These are phyloP conservation scores for Cylindroiulus punctatus DNA, from an alignment of 2,888 invertebrate genomes.

Conservation along the genomic window DNA sequence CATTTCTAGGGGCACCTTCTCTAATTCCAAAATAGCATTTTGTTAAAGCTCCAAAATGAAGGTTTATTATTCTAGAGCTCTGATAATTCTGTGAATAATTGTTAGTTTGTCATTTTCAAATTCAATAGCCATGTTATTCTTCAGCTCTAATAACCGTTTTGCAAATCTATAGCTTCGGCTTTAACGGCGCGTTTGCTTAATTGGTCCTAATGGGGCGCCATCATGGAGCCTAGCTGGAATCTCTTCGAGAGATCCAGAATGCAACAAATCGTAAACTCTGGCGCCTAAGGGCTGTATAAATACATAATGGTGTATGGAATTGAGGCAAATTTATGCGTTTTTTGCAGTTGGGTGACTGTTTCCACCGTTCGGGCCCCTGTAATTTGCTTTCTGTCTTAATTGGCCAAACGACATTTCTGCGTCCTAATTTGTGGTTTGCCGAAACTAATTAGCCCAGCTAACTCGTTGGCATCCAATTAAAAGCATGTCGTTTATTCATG, in stretches of 20 bases:
- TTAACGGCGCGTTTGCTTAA: neutral
- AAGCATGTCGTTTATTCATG: slow-evolving; percentile 42
- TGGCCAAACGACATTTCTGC: slow-evolving; percentile 34
- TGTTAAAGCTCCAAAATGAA: no score
- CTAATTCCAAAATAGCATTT: no score
- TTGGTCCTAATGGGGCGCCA: neutral
- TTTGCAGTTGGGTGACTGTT: neutral
- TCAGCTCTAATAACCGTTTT: no score
- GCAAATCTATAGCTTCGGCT: no score
- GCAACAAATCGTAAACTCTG: neutral
- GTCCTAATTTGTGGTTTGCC: slow-evolving; percentile 42
- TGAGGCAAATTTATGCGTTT: neutral
- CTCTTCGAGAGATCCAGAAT: neutral
- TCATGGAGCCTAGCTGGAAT: neutral
- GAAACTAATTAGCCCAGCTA: slow-evolving; percentile 26
- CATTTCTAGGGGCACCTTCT: no score
- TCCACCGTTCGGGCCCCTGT: neutral
- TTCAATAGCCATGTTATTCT: no score
- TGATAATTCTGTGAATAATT: no score
- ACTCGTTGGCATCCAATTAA: slow-evolving; percentile 38
- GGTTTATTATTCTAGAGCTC: no score
- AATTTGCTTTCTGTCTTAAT: slow-evolving; percentile 36
- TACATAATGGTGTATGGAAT: neutral
- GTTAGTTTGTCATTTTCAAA: no score
- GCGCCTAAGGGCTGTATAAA: neutral